These are phyloP conservation scores for Ornithoptera priamus DNA, from an alignment of 2,888 invertebrate species.

Conservation along the genomic window DNA sequence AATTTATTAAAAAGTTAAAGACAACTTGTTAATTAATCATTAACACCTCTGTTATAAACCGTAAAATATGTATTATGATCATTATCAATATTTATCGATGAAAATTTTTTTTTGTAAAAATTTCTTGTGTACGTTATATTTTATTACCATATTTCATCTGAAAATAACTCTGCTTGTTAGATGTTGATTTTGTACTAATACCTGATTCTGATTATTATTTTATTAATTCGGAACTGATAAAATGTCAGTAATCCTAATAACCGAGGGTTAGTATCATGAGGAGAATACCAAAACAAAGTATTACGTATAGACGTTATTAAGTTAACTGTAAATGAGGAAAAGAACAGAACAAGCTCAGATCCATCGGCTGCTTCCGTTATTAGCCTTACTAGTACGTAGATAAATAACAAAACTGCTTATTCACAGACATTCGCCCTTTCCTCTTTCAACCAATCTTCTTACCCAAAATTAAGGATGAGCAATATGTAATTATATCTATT, in stretches of 20 bases:
- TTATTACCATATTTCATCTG: no score
- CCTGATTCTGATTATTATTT: not conserved
- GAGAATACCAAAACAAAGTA: conserved; percentile 9
- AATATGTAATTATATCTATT: not conserved
- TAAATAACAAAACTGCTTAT: conserved; percentile 52
- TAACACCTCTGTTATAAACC: not conserved
- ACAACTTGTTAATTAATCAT: not conserved
- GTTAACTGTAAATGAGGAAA: conserved; percentile 33
- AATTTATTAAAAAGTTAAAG: not conserved
- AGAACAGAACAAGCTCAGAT: conserved; percentile 36
- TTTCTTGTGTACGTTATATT: not conserved
- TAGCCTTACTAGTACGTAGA: conserved; percentile 35
- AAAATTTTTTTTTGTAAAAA: no score
- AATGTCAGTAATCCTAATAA: not conserved
- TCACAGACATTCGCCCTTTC: conserved; percentile 38
- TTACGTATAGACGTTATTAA: conserved; percentile 19
- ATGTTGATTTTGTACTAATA: not conserved
- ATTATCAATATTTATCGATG: not conserved
- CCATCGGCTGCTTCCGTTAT: conserved; percentile 33
- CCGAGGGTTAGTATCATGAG: not conserved
- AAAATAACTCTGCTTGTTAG: no score
- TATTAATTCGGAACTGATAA: not conserved
- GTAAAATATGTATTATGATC: not conserved
- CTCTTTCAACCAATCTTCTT: conserved; percentile 20
- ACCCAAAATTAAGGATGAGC: conserved; percentile 8